A percentile compares a stretch with the other conserved stretches of the same genome.
These are phyloP conservation scores for Aplodontia rufa DNA, from an alignment of 2,113 vertebrate genomes.

Conservation along the genomic window DNA sequence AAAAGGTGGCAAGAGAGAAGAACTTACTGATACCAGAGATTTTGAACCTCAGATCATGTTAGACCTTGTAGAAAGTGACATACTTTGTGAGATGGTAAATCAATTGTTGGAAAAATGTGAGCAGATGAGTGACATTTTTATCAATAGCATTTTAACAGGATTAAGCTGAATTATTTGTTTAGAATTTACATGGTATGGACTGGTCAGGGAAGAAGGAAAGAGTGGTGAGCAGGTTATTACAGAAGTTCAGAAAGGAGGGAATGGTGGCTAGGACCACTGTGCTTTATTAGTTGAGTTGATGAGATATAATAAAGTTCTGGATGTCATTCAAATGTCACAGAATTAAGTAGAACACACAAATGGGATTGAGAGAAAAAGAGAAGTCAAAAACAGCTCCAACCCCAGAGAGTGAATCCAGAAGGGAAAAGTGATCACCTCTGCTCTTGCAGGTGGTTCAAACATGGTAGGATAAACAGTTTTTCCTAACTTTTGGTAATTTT, in stretches of 20 bases:
- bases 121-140: too few species aligned
- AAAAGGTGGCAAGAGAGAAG: background rate
- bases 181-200: too few species aligned
- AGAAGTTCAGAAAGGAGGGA: too few species aligned
- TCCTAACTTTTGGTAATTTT: background rate
- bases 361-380: background rate
- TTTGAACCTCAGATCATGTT: background rate
- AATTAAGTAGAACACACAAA: background rate
- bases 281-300: too few species aligned
- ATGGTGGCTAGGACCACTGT: too few species aligned
- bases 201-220: too few species aligned
- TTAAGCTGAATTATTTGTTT: too few species aligned
- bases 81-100: background rate
- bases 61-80: rapidly evolving
- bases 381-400: background rate
- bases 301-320: background rate
- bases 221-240: too few species aligned
- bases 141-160: too few species aligned
- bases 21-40: background rate
- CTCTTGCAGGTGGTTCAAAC: background rate
- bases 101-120: background rate
- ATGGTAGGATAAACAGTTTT: background rate
- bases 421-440: background rate
- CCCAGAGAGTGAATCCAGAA: background rate
- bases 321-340: background rate